Base-by-base conservation (phyloP, 2,888 invertebrate species). In the Tanaodytes sp. region DNA sequence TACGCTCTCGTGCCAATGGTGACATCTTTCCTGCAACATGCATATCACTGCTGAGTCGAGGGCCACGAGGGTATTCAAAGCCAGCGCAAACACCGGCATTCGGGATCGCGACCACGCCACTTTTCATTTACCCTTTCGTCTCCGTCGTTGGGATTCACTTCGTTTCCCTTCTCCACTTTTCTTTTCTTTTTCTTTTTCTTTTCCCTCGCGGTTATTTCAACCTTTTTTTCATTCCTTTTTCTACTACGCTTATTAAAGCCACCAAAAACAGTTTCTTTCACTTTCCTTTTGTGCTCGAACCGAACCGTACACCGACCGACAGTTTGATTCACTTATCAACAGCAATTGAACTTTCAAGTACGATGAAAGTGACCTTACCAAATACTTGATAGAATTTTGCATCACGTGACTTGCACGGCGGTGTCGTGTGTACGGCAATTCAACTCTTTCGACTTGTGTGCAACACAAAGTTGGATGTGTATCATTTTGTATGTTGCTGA, bases 21-120 rank as follows among this genome's bases (percentile, higher is more conserved):
- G 23, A 8, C 23, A n/a, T n/a, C n/a, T n/a, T n/a, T 66, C 33
- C 52, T 71, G 42, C 55, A 61, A 33, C 59, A 66, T 71, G 73
- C 73, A 73, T 73, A 73, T 73, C 73, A 73, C 58, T 73, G 71
- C 67, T 73, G 71, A 73, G 55, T 63, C 43, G 51, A 39, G 15
- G 30, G 36, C 27, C 27, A n/a, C 27, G 9, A 27, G 5, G 9
- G 27, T 46, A 52, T 40, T 42, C 36, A 14, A 42, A 49, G 19
- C 49, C 33, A 27, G n/a, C n/a, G n/a, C 30, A 36, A 49, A 57
- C 37, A 42, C 62, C 18, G 49, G 42, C 59, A 61, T 67, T 67
- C 59, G 61, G 55, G 61, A 16, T 61, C 66, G 39, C 66, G 33
- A 54, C 51, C 52, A 48, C 67, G 39, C 58, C 59, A 31, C 46